Percentiles rank a stretch among this genome's conserved stretches.
Evolutionary conservation across 2,113 vertebrate genomes (phyloP).

Genomic region (Hirundichthys speculiger): DNA sequence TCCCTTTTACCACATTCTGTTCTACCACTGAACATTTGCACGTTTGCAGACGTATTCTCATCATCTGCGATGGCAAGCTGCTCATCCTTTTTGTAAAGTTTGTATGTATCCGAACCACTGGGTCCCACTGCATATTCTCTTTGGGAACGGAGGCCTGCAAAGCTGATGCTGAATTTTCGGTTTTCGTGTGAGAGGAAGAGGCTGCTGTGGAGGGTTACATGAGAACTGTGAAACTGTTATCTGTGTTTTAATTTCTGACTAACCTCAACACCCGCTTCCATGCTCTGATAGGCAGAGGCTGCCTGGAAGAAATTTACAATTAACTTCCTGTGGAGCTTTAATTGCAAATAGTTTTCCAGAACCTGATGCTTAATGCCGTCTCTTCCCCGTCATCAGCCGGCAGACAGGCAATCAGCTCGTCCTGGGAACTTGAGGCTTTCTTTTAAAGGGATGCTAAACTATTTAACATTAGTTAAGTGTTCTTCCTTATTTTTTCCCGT

Average conservation of each 20-base stretch:
- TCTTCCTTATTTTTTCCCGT: slow-evolving; percentile 65
- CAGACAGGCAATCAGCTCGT: slow-evolving; percentile 56
- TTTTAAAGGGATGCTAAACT: slow-evolving; percentile 35
- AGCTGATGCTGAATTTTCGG: slow-evolving; percentile 11
- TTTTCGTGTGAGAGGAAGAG: slow-evolving; percentile 13
- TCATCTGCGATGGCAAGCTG: slow-evolving; percentile 36
- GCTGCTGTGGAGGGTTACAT: slow-evolving; percentile 36
- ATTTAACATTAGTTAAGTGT: slow-evolving; percentile 43
- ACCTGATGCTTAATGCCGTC: slow-evolving; percentile 40
- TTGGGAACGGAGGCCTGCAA: slow-evolving; percentile 25
- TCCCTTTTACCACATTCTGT: slow-evolving; percentile 21
- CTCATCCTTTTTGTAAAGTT: slow-evolving; percentile 23
- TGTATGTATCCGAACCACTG: slow-evolving; percentile 12
- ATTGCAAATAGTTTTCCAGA: slow-evolving; percentile 56
- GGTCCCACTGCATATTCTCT: slow-evolving; percentile 18
- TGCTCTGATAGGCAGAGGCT: slow-evolving; percentile 51
- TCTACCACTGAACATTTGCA: slow-evolving; percentile 40
- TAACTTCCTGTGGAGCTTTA: slow-evolving; percentile 72
- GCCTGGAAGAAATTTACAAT: slow-evolving; percentile 66
- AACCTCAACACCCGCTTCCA: slow-evolving; percentile 30
- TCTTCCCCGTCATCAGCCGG: slow-evolving; percentile 39
- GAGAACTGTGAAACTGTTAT: slow-evolving; percentile 64
- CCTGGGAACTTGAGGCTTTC: slow-evolving; percentile 61
- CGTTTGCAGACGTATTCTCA: slow-evolving; percentile 29
- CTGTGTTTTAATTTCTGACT: slow-evolving; percentile 40